phyloP scores from a whole-genome alignment of 2,113 vertebrate species.

The Otus sunia region DNA sequence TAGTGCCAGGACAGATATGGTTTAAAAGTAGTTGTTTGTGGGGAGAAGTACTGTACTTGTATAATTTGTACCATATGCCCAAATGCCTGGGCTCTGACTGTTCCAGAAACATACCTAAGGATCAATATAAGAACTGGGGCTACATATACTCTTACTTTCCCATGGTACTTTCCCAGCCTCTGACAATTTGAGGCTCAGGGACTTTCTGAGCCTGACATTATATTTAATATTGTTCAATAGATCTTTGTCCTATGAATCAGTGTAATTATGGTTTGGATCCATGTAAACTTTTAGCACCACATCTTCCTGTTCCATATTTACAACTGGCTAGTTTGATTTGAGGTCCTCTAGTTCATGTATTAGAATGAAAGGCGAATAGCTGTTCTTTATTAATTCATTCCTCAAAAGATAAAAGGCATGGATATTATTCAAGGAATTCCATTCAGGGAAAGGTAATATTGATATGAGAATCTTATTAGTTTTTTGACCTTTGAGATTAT shows the following conservation, averaged over 20 bases:
- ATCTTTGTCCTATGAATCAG: neutral
- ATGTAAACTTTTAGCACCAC: neutral
- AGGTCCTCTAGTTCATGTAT: neutral
- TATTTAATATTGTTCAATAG: neutral
- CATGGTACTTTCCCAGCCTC: neutral
- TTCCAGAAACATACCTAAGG: neutral
- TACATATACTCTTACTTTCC: neutral
- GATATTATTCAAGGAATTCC: neutral
- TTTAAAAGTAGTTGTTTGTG: neutral
- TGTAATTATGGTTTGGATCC: neutral
- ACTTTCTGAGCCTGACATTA: neutral
- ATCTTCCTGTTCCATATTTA: neutral
- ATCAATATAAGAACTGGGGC: neutral
- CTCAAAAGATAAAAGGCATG: neutral
- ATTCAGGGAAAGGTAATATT: neutral
- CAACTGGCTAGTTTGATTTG: neutral
- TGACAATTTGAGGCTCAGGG: neutral
- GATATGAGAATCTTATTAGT: neutral
- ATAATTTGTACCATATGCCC: neutral
- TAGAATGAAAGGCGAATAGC: neutral
- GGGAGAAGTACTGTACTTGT: neutral
- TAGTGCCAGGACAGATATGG: neutral
- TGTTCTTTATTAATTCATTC: neutral
- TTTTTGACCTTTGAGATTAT: neutral
- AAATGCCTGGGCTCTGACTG: neutral